A percentile compares a stretch with the other conserved stretches of the same genome.
Evolutionary conservation across 2,888 invertebrate species (phyloP).

Genomic region (Epistrophella euchroma): DNA sequence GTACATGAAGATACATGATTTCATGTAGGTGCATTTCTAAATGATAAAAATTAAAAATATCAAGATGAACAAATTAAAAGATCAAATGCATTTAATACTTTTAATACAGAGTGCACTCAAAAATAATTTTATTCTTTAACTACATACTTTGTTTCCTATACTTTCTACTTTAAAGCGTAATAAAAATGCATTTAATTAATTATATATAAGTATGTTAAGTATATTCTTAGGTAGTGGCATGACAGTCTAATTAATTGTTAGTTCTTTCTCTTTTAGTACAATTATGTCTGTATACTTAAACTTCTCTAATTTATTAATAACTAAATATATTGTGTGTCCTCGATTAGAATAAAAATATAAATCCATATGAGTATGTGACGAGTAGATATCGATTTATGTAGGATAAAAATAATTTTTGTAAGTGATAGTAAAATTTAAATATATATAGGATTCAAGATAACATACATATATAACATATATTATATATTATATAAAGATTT

Average conservation of each 20-base stretch:
- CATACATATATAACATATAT: no score
- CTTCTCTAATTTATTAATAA: slow-evolving; percentile 5
- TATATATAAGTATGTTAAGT: not conserved
- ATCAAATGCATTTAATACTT: not conserved
- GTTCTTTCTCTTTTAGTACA: slow-evolving; percentile 31
- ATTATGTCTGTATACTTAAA: not conserved
- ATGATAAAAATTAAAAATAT: no score
- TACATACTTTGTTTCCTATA: not conserved
- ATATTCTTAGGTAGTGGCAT: slow-evolving; percentile 27
- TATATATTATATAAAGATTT: no score
- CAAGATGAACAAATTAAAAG: not conserved
- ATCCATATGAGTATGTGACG: not conserved
- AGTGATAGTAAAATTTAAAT: no score
- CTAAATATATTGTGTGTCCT: not conserved
- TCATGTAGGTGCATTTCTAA: no score
- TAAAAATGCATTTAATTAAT: slow-evolving; percentile 16
- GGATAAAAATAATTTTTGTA: no score
- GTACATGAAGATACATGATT: no score
- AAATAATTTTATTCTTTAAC: not conserved
- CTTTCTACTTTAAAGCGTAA: slow-evolving; percentile 10
- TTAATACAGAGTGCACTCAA: not conserved
- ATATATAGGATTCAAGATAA: no score
- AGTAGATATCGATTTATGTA: not conserved
- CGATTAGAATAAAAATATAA: not conserved
- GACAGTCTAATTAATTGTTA: slow-evolving; percentile 30